Conservation (phyloP, 2,888 invertebrate genomes). For the Pyralis farinalis region DNA sequence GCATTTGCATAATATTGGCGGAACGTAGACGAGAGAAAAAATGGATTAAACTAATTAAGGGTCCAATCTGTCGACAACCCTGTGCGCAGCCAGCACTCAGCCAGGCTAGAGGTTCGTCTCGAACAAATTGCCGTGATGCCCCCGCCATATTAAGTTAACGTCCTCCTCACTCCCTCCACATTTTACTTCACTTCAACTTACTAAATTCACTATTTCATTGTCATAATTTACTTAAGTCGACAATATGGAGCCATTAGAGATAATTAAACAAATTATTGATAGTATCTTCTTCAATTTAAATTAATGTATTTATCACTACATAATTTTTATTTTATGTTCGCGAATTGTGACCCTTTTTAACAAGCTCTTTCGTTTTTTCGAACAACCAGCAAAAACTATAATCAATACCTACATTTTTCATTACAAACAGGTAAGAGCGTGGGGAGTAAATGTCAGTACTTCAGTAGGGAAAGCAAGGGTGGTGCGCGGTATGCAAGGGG, state of each 20-base stretch:
- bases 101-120: slow-evolving; percentile 65
- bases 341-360: too few relatives aligned
- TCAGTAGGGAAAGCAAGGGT: slow-evolving; percentile 49
- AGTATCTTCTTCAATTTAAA: slow-evolving; percentile 16
- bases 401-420: slow-evolving; percentile 64
- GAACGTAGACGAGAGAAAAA: too few relatives aligned
- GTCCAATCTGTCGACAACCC: slow-evolving; percentile 35
- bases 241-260: slow-evolving; percentile 33
- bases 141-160: slow-evolving; percentile 74
- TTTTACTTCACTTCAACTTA: slow-evolving; percentile 33
- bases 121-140: slow-evolving; percentile 77
- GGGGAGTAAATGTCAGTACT: slow-evolving; percentile 67
- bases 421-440: slow-evolving; percentile 52
- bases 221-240: slow-evolving; percentile 51
- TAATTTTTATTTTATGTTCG: too few relatives aligned
- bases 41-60: too few relatives aligned
- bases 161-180: slow-evolving; percentile 40
- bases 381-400: slow-evolving; percentile 22
- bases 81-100: slow-evolving; percentile 53
- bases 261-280: slow-evolving; percentile 28
- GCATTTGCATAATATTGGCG: too few relatives aligned
- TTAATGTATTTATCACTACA: background rate
- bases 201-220: slow-evolving; percentile 43
- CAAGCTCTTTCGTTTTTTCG: too few relatives aligned
- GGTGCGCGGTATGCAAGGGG: slow-evolving; percentile 36